These are phyloP conservation scores for Paracanthobrama guichenoti DNA, from an alignment of 2,113 vertebrate genomes.

Conservation along the genomic window DNA sequence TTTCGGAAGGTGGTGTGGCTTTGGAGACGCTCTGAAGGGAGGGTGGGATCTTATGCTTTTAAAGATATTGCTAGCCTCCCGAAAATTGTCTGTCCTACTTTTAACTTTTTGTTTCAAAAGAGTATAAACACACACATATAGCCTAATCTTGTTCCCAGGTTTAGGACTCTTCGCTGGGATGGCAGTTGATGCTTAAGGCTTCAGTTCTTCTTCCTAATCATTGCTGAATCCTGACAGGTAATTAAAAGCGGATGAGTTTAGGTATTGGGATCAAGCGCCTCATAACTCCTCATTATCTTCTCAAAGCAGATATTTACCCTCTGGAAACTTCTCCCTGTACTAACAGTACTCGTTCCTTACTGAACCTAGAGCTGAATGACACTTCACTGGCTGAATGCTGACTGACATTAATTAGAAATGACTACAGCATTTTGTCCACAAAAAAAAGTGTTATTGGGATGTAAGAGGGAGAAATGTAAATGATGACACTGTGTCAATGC, in stretches of 20 bases:
- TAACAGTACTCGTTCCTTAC: slow-evolving; percentile 25
- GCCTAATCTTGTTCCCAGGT: neutral
- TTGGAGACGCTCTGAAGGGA: too few species aligned
- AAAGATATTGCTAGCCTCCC: too few species aligned
- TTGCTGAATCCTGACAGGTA: slow-evolving; percentile 60
- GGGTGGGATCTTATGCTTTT: too few species aligned
- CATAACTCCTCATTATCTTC: slow-evolving; percentile 71
- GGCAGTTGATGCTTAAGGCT: slow-evolving; percentile 36
- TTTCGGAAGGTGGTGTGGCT: too few species aligned
- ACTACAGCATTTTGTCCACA: neutral
- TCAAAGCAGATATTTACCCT: slow-evolving; percentile 60
- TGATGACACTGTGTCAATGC: neutral
- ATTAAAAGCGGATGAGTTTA: slow-evolving; percentile 58
- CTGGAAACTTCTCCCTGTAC: slow-evolving; percentile 55
- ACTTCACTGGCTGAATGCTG: slow-evolving; percentile 4
- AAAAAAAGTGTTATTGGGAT: neutral
- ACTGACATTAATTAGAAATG: neutral
- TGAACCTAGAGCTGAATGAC: neutral
- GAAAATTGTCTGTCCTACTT: too few species aligned
- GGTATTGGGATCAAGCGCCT: slow-evolving; percentile 53
- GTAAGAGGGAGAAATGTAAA: slow-evolving; percentile 4
- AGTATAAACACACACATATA: neutral
- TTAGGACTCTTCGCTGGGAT: neutral
- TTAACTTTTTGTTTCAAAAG: neutral
- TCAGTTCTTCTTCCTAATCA: slow-evolving; percentile 55